A percentile compares a stretch with the other conserved stretches of the same genome.
Evolutionary conservation across 2,113 vertebrate species (phyloP).

Genomic region (Asarcornis scutulata): DNA sequence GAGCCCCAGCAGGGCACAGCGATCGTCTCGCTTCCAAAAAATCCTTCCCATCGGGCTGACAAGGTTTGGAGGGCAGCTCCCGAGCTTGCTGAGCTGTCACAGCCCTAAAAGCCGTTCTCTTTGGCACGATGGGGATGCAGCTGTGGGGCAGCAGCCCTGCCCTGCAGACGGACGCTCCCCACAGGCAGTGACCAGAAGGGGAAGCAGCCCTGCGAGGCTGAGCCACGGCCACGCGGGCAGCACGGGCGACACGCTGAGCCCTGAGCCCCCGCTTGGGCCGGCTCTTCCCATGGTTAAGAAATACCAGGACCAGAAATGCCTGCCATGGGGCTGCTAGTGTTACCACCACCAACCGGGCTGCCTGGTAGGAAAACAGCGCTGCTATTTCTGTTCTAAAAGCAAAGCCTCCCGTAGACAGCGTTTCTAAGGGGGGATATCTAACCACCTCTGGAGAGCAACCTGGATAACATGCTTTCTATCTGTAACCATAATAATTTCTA

Average conservation of each 20-base stretch:
- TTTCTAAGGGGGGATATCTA: conserved; percentile 13
- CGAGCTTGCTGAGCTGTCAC: neutral
- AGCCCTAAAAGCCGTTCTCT: neutral
- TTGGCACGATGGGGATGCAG: accelerated
- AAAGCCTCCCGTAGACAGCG: neutral
- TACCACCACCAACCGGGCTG: neutral
- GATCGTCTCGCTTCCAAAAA: accelerated
- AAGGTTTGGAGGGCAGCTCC: neutral
- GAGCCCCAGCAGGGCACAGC: neutral
- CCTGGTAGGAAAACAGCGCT: neutral
- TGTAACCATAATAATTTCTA: neutral
- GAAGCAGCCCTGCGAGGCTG: neutral
- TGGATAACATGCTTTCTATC: neutral
- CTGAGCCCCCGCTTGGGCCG: accelerated
- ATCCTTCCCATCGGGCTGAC: neutral
- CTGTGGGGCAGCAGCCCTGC: neutral
- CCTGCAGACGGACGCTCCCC: neutral
- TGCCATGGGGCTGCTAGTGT: neutral
- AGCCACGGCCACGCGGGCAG: accelerated
- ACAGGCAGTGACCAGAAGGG: neutral
- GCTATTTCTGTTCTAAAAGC: conserved; percentile 10
- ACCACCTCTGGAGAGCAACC: conserved; percentile 6
- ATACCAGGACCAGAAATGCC: neutral
- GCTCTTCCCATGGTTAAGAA: neutral
- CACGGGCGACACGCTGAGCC: neutral